Conservation (phyloP, 2,113 vertebrate genomes). For the Erinaceus europaeus region DNA sequence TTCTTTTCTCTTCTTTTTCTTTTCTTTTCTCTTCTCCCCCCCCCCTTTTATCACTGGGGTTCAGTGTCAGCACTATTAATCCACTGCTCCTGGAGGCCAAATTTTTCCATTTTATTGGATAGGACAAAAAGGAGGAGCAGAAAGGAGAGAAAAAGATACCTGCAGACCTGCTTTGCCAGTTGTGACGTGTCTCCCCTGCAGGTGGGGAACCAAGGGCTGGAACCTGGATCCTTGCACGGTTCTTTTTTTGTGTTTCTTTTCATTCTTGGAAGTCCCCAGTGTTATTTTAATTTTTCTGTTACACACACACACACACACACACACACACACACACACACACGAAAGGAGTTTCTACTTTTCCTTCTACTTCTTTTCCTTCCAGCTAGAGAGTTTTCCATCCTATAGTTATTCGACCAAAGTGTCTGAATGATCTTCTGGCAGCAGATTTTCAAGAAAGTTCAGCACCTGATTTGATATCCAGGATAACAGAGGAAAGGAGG, state of each 20-base stretch:
- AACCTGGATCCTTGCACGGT: too few relatives aligned
- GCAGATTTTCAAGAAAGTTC: constrained; percentile 2
- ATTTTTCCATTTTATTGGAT: too few relatives aligned
- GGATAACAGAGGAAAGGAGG: constrained; percentile 2
- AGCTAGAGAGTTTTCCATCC: background rate
- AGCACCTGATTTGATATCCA: constrained; percentile 27
- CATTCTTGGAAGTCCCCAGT: background rate
- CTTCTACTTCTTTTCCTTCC: background rate
- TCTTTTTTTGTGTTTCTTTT: background rate
- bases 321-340: too few relatives aligned
- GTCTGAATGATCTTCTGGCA: constrained; percentile 3
- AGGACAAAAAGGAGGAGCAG: too few relatives aligned
- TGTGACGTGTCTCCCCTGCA: too few relatives aligned
- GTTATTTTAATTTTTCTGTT: constrained; percentile 9
- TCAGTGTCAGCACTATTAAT: too few relatives aligned
- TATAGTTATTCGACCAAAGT: constrained; percentile 2
- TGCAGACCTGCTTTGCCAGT: too few relatives aligned
- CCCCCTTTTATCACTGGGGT: too few relatives aligned
- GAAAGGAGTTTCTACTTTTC: background rate
- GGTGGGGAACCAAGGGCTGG: too few relatives aligned
- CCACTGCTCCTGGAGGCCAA: too few relatives aligned
- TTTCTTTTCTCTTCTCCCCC: background rate
- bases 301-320: too few relatives aligned
- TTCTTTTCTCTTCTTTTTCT: background rate
- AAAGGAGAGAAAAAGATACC: too few relatives aligned